These are phyloP conservation scores for Platalea minor DNA, from an alignment of 2,797 vertebrate species.

Conservation along the genomic window DNA sequence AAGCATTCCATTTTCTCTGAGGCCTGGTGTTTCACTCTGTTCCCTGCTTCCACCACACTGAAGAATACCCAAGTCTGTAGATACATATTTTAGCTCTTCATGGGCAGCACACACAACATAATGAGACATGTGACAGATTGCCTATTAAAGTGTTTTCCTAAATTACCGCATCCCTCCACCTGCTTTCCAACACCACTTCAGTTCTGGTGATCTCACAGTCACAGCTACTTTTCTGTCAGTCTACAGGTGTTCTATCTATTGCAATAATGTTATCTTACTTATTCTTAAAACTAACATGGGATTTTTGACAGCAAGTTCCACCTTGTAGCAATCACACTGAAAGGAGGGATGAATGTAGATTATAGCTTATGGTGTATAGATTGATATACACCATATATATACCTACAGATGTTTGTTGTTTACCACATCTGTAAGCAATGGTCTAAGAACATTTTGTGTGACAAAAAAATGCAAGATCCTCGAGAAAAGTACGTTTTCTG, in stretches of 20 bases:
- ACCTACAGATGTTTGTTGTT: neutral
- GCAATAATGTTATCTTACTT: neutral
- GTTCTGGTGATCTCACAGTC: neutral
- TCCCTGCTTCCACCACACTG: neutral
- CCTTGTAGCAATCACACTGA: neutral
- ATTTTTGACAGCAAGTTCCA: neutral
- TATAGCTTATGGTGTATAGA: neutral
- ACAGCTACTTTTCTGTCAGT: neutral
- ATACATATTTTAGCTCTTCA: neutral
- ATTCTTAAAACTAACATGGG: neutral
- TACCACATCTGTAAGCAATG: neutral
- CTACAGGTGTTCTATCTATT: neutral
- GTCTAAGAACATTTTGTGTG: neutral
- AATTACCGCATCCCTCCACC: neutral
- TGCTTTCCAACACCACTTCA: neutral
- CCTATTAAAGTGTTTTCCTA: neutral
- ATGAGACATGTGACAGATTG: neutral
- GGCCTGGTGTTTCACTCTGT: neutral
- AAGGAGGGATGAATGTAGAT: neutral
- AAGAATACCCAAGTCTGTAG: neutral
- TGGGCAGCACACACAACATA: neutral
- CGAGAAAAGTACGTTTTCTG: neutral
- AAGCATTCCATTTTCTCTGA: neutral
- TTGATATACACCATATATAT: neutral
- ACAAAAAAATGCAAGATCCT: neutral